phyloP scores from a whole-genome alignment of 2,113 vertebrate genomes.

The Nibea albiflora region DNA sequence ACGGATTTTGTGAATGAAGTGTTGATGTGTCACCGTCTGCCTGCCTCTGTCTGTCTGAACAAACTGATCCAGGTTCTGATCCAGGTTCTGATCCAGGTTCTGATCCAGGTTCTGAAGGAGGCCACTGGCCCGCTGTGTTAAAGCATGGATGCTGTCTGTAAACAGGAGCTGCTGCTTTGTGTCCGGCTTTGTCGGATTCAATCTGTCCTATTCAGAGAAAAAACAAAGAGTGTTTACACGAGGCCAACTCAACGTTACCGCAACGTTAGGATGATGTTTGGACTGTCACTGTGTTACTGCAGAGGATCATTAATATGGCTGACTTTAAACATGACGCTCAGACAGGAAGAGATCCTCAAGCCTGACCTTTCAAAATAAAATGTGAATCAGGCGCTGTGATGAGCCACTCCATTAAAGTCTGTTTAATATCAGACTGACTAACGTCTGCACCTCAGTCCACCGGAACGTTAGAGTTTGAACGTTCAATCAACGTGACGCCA shows the following conservation, averaged over 20 bases:
- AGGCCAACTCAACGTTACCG: constrained; percentile 31
- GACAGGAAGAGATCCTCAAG: no score
- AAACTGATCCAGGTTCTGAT: constrained; percentile 17
- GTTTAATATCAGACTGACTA: no score
- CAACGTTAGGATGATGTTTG: constrained; percentile 1
- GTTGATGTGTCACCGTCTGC: no score
- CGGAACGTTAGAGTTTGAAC: no score
- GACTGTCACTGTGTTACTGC: not conserved
- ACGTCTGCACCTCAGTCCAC: no score
- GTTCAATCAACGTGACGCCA: no score
- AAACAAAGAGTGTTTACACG: constrained; percentile 78
- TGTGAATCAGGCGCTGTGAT: no score
- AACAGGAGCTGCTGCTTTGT: constrained; percentile 75
- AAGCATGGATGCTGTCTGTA: constrained; percentile 71
- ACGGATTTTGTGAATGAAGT: no score
- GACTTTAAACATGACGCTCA: no score
- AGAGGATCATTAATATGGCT: no score
- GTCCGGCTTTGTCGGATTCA: constrained; percentile 70
- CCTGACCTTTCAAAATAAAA: no score
- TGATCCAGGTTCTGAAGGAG: constrained; percentile 43
- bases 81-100: constrained; percentile 25
- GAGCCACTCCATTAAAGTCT: no score
- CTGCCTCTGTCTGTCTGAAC: not conserved
- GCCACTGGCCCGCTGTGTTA: constrained; percentile 44
- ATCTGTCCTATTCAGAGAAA: constrained; percentile 75